Evolutionary conservation across 1,140 invertebrate genomes (phyloP).

Genomic region (Dermatophagoides farinae): DNA sequence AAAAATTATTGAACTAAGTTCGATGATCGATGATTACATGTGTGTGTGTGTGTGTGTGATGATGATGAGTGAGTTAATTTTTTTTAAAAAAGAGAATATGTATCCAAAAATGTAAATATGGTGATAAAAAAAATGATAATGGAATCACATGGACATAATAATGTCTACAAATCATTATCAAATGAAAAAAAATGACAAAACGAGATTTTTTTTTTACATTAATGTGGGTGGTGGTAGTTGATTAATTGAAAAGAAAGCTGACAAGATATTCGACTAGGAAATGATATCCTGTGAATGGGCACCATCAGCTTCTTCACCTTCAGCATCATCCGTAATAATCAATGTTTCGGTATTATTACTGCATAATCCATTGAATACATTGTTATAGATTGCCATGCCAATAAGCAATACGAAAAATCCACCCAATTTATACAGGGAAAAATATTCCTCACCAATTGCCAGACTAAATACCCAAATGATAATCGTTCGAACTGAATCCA

Average conservation of each 20-base stretch:
- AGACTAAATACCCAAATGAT: constrained; percentile 70
- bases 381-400: constrained; percentile 58
- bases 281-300: neutral
- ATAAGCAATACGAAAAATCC: constrained; percentile 47
- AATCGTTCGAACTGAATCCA: constrained; percentile 70
- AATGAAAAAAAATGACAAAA: no score
- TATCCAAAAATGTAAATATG: no score
- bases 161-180: no score
- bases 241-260: no score
- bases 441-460: constrained; percentile 44
- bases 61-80: no score
- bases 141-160: no score
- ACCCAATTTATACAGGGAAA: constrained; percentile 32
- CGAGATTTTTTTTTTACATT: no score
- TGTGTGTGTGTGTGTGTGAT: no score
- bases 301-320: neutral
- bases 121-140: no score
- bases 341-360: constrained; percentile 6
- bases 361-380: constrained; percentile 33
- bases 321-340: neutral
- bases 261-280: neutral
- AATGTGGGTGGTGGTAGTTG: neutral
- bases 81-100: no score
- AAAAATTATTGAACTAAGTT: no score
- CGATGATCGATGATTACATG: no score